Evolutionary conservation across 2,888 invertebrate genomes (phyloP).

Genomic region (Ormyrus pomaceus): DNA sequence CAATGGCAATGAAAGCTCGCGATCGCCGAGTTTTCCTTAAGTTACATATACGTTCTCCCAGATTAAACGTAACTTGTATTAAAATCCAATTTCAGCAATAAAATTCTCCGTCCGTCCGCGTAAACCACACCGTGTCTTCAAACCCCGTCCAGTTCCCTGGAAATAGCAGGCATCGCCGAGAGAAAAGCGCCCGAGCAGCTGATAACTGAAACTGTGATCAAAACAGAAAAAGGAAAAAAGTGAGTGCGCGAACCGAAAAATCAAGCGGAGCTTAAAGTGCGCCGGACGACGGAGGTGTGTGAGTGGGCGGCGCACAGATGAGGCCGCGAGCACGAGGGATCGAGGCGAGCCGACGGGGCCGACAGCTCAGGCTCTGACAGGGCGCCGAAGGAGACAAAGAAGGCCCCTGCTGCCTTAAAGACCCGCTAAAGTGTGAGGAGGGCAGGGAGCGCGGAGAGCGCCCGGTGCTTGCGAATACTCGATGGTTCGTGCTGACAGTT

Average conservation of each 20-base stretch:
- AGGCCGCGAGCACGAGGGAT: conserved; percentile 49
- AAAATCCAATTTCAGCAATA: neutral
- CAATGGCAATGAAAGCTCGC: too few species aligned
- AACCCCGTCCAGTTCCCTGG: too few species aligned
- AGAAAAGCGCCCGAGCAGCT: neutral
- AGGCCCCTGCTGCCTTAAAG: too few species aligned
- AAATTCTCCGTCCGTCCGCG: neutral
- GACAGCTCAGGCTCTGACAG: conserved; percentile 47
- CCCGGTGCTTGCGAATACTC: conserved; percentile 74
- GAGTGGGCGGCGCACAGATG: conserved; percentile 35
- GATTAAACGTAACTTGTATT: too few species aligned
- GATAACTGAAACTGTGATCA: neutral
- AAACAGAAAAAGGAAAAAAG: conserved; percentile 5
- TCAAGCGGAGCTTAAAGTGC: neutral
- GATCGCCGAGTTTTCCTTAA: too few species aligned
- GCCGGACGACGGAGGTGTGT: neutral
- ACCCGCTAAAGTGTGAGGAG: too few species aligned
- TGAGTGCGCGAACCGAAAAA: conserved; percentile 16
- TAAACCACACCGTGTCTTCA: too few species aligned
- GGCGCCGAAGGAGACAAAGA: neutral
- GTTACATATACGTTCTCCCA: too few species aligned
- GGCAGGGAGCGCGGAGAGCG: conserved; percentile 51
- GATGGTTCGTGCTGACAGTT: conserved; percentile 69
- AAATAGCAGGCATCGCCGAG: neutral
- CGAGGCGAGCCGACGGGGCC: conserved; percentile 25